Conservation (phyloP, 2,888 invertebrate genomes). For the Meiosimyza decipiens region DNA sequence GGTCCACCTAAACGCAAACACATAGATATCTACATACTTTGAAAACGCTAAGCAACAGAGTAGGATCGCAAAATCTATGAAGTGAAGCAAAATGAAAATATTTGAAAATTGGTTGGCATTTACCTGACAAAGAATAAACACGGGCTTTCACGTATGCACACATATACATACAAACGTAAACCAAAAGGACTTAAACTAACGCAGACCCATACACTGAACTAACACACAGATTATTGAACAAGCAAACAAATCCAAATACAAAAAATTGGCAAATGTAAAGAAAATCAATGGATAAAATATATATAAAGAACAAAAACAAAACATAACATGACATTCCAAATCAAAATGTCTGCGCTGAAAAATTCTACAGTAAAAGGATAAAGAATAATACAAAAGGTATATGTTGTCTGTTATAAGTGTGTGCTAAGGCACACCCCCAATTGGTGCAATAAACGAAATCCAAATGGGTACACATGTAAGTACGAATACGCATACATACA, state of each 20-base stretch:
- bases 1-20: background rate
- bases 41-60: slow-evolving; percentile 7
- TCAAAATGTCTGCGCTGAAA: slow-evolving; percentile 28
- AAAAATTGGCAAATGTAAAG: slow-evolving; percentile 19
- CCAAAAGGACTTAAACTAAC: slow-evolving; percentile 3
- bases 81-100: slow-evolving; percentile 53
- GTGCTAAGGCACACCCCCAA: slow-evolving; percentile 15
- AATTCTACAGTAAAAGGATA: background rate
- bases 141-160: background rate
- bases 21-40: background rate
- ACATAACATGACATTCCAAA: slow-evolving; percentile 4
- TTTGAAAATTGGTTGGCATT: slow-evolving; percentile 62
- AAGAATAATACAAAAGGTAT: background rate
- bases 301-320: background rate
- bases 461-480: no score
- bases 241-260: slow-evolving; percentile 7
- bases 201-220: background rate
- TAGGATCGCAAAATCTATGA: background rate
- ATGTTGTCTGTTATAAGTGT: background rate
- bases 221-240: slow-evolving; percentile 25
- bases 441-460: background rate
- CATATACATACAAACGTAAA: background rate
- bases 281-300: background rate
- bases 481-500: background rate
- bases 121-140: slow-evolving; percentile 53